These are phyloP conservation scores for Crypturellus undulatus DNA, from an alignment of 2,113 vertebrate genomes.

Conservation along the genomic window DNA sequence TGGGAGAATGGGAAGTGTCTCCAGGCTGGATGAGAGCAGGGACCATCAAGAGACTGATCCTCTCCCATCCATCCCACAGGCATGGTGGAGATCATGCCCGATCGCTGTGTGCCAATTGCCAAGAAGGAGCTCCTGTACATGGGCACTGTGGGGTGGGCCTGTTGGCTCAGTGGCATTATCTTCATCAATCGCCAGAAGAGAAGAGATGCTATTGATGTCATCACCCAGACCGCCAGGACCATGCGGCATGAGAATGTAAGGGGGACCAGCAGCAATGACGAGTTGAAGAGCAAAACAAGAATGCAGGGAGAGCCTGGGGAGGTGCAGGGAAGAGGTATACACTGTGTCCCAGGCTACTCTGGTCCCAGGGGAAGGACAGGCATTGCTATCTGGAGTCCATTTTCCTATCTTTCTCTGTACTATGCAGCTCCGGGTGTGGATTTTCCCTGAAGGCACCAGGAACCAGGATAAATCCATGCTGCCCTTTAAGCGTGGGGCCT, in stretches of 20 bases:
- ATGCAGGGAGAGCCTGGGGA: rapidly evolving
- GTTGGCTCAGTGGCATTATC: conserved; percentile 81
- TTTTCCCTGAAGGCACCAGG: conserved; percentile 84
- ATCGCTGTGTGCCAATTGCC: conserved; percentile 80
- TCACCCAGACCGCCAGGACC: conserved; percentile 72
- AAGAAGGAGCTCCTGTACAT: conserved; percentile 82
- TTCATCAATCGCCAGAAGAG: conserved; percentile 81
- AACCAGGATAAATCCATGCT: conserved; percentile 79
- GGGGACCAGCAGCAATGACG: not conserved
- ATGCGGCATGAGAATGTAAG: conserved; percentile 78
- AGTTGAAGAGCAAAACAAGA: rapidly evolving
- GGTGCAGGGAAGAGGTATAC: rapidly evolving
- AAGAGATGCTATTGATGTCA: conserved; percentile 77
- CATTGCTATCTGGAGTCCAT: not conserved
- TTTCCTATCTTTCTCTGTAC: not conserved
- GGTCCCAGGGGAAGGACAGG: not conserved
- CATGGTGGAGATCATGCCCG: conserved; percentile 81
- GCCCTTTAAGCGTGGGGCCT: conserved; percentile 84
- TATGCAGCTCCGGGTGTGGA: conserved; percentile 76
- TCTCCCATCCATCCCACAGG: conserved; percentile 29
- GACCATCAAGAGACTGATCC: not conserved
- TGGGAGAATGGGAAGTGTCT: rapidly evolving
- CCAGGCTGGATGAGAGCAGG: not conserved
- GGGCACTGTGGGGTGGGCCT: conserved; percentile 79
- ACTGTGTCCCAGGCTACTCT: not conserved